These are phyloP conservation scores for Crotalus tigris DNA, from an alignment of 2,113 vertebrate species.

Conservation along the genomic window DNA sequence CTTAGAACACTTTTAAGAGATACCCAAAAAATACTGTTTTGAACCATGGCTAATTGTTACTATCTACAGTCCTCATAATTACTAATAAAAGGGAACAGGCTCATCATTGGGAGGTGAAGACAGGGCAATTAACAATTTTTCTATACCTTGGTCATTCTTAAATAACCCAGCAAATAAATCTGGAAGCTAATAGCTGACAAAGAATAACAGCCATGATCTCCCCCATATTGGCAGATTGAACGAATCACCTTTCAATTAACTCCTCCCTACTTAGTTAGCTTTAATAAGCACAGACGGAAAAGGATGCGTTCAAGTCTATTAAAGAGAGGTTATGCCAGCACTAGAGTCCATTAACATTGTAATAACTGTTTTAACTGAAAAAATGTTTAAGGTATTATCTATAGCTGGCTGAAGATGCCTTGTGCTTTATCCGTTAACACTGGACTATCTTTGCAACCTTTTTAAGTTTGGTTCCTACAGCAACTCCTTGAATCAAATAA, in stretches of 20 bases:
- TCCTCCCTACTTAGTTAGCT: not conserved
- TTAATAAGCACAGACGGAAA: not conserved
- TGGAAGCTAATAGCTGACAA: not conserved
- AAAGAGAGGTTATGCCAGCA: not conserved
- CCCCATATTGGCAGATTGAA: not conserved
- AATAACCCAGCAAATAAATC: not conserved
- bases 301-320: not conserved
- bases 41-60: not conserved
- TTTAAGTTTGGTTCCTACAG: not conserved
- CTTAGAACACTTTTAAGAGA: not conserved
- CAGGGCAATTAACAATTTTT: not conserved
- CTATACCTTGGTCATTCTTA: not conserved
- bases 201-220: not conserved
- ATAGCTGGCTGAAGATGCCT: slow-evolving; percentile 4
- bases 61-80: not conserved
- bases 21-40: not conserved
- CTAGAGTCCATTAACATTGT: not conserved
- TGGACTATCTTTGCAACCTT: not conserved
- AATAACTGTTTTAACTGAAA: slow-evolving; percentile 12
- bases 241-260: not conserved
- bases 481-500: not conserved
- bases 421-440: not conserved
- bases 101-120: not conserved
- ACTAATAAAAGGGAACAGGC: not conserved
- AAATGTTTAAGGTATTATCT: not conserved